Evolutionary conservation across 2,797 vertebrate genomes (phyloP), one percentile per base, ranked within the genome.

Genomic region (Sciurus carolinensis): DNA sequence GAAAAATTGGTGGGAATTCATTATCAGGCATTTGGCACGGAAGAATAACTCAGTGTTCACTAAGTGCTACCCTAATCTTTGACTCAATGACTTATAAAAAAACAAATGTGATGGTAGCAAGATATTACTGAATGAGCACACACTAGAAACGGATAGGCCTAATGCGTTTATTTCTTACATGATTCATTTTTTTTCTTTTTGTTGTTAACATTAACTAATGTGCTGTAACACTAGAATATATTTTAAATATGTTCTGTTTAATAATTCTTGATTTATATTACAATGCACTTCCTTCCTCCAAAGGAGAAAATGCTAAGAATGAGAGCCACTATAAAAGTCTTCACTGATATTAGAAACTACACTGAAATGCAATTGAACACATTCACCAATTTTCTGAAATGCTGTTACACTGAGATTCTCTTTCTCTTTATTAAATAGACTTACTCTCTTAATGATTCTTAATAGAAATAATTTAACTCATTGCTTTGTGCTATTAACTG

Each of bases 241-340:
- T 42, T 62, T 66, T 75, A 73, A 52, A 75, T 71, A 11, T 20
- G 7, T 76, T 97, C 42, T 80, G 18, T 14, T 44, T 75, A 90
- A 66, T 90, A 94, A 67, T 84, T 92, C 13, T 89, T 92, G 18
- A 87, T 90, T 6, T 87, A 89, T 28, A 93, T 73, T 17, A 93
- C 54, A 86, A 82, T 82, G 20, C 3, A 87, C 15, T 75, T 72
- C 80, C 33, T 84, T 73, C n/a, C 14, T 71, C 24, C n/a, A 57
- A 64, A 80, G 36, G 6, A 80, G 52, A 92, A 94, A 81, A 10
- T 72, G 5, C 4, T 67, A 73, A 92, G 59, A 85, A 81, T 71
- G 18, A 77, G 28, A 91, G 30, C 7, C n/a, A n/a, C 17, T 42
- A 66, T 4, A 84, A 2, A 73, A 39, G 6, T 28, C 52, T 93